phyloP scores from a whole-genome alignment of 2,113 vertebrate species.

The Otolemur garnettii region DNA sequence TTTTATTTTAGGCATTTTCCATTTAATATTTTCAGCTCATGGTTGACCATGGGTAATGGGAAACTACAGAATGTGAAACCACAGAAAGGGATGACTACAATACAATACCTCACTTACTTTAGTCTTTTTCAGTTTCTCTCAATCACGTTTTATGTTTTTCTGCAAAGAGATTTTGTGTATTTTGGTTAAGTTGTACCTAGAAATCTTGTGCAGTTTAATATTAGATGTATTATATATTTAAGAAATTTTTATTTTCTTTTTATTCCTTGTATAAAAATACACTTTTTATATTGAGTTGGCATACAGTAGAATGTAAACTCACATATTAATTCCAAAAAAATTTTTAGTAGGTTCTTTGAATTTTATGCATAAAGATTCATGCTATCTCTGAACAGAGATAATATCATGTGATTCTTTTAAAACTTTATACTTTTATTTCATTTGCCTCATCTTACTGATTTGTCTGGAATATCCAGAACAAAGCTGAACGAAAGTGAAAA shows the following conservation, averaged over 20 bases:
- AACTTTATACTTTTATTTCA: neutral
- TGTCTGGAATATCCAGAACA: neutral
- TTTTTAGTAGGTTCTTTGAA: neutral
- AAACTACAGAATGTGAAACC: neutral
- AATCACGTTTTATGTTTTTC: neutral
- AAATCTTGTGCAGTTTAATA: neutral
- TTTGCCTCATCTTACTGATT: neutral
- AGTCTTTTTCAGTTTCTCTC: constrained; percentile 12
- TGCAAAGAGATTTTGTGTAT: neutral
- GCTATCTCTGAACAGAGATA: neutral
- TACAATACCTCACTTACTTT: neutral
- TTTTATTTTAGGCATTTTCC: neutral
- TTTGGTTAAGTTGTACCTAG: neutral
- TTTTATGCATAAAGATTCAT: neutral
- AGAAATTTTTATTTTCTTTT: neutral
- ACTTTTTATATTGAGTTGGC: neutral
- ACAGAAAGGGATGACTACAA: neutral
- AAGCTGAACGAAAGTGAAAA: neutral
- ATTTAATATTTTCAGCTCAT: neutral
- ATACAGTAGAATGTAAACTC: neutral
- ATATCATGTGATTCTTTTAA: neutral
- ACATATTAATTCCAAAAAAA: neutral
- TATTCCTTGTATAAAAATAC: neutral
- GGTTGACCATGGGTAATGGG: neutral
- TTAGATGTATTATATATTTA: neutral